Conservation (phyloP, 92 coral and sea anemone species). For the Zoanthus sociatus region DNA sequence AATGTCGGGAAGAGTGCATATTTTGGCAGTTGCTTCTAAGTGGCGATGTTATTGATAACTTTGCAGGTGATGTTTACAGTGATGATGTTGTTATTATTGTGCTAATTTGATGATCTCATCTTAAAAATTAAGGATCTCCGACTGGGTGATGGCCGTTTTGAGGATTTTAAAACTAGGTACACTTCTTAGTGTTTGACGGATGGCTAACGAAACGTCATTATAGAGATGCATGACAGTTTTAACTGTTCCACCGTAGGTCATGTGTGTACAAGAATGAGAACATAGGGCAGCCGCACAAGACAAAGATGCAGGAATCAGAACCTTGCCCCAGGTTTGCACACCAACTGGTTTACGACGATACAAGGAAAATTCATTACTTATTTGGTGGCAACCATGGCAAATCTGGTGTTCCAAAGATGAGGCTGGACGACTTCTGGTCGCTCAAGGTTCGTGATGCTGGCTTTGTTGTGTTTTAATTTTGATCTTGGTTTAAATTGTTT, state of each 20-base stretch:
- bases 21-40: no score
- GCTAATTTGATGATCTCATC: no score
- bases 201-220: no score
- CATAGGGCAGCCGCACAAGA: constrained; percentile 95
- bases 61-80: no score
- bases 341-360: constrained; percentile 92
- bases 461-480: background rate
- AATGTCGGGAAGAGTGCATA: no score
- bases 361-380: constrained; percentile 88
- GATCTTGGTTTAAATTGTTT: no score
- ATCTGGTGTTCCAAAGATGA: constrained; percentile 88
- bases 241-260: constrained; percentile 61
- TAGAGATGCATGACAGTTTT: background rate
- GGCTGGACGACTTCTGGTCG: constrained; percentile 98
- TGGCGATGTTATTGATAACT: no score
- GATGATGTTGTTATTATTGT: no score
- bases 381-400: constrained; percentile 99
- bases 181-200: no score
- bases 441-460: constrained; percentile 65
- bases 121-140: no score
- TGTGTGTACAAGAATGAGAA: constrained; percentile 99
- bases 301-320: constrained; percentile 94
- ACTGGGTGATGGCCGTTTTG: no score
- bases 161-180: no score
- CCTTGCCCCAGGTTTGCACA: constrained; percentile 99